These are phyloP conservation scores for Saiga tatarica DNA, from an alignment of 2,113 vertebrate genomes.

Conservation along the genomic window DNA sequence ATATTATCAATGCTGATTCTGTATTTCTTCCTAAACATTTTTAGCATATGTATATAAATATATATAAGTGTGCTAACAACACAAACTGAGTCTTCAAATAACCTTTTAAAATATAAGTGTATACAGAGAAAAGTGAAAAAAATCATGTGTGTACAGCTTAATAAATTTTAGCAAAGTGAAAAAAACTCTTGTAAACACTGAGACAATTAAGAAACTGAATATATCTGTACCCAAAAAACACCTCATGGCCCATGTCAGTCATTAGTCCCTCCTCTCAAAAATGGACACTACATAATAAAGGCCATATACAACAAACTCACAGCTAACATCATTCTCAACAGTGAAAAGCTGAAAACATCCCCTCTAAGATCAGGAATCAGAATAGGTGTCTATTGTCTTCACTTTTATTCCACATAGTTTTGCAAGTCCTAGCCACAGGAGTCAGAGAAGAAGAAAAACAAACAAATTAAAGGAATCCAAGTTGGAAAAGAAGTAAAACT, in stretches of 20 bases:
- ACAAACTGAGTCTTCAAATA: not conserved
- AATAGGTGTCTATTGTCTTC: not conserved
- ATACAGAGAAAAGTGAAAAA: not conserved
- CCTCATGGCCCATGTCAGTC: not conserved
- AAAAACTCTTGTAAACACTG: not conserved
- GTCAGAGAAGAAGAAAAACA: not conserved
- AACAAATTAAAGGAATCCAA: not conserved
- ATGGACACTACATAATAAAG: not conserved
- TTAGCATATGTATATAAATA: not conserved
- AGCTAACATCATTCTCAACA: not conserved
- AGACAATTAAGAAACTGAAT: not conserved
- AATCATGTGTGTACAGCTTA: not conserved
- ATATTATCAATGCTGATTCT: not conserved
- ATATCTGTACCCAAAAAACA: not conserved
- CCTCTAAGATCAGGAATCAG: not conserved
- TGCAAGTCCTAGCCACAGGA: not conserved
- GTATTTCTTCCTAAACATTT: not conserved
- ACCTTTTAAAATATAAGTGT: not conserved
- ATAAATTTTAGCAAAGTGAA: not conserved
- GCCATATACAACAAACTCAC: not conserved
- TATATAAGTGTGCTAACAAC: not conserved
- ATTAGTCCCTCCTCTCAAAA: not conserved
- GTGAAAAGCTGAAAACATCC: not conserved
- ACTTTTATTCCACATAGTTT: not conserved
- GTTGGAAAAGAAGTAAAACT: not conserved